Conservation (phyloP, 2,888 invertebrate genomes). For the Sinodicranocentrus sp. region DNA sequence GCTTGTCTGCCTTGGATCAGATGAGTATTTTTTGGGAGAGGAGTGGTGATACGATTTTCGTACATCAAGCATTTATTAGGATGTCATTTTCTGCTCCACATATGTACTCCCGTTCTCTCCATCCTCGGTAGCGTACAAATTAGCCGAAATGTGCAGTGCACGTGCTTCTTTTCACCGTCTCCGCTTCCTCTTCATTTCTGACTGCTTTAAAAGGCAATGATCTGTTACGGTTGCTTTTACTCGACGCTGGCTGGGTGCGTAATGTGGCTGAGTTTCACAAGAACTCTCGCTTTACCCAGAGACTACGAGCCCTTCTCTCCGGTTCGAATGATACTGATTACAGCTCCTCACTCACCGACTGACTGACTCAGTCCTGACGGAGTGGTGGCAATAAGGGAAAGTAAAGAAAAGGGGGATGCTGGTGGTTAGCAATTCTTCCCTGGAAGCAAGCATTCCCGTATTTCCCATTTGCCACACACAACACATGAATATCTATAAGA, state of each 20-base stretch:
- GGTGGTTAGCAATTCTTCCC: slow-evolving; percentile 16
- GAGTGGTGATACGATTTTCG: no score
- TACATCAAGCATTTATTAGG: slow-evolving; percentile 7
- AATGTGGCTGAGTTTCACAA: no score
- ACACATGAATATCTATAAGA: neutral
- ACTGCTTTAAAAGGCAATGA: slow-evolving; percentile 4
- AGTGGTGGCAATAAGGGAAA: neutral
- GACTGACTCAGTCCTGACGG: slow-evolving; percentile 5
- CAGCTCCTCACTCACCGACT: slow-evolving; percentile 1
- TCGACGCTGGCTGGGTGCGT: neutral
- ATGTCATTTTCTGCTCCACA: neutral
- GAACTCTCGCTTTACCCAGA: no score
- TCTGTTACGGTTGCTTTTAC: slow-evolving; percentile 4
- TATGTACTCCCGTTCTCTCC: no score
- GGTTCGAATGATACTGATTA: slow-evolving; percentile 13
- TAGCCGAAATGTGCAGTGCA: slow-evolving; percentile 22
- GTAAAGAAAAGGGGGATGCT: slow-evolving; percentile 4
- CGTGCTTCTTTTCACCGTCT: slow-evolving; percentile 21
- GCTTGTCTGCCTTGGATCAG: no score
- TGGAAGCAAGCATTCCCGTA: neutral
- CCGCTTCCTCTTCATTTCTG: neutral
- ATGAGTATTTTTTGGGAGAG: no score
- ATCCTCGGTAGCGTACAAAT: no score
- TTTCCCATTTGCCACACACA: neutral
- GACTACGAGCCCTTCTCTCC: no score